Evolutionary conservation across 1,140 invertebrate genomes (phyloP), one percentile per base, ranked within the genome.

Genomic region (Pomacea maculata): DNA sequence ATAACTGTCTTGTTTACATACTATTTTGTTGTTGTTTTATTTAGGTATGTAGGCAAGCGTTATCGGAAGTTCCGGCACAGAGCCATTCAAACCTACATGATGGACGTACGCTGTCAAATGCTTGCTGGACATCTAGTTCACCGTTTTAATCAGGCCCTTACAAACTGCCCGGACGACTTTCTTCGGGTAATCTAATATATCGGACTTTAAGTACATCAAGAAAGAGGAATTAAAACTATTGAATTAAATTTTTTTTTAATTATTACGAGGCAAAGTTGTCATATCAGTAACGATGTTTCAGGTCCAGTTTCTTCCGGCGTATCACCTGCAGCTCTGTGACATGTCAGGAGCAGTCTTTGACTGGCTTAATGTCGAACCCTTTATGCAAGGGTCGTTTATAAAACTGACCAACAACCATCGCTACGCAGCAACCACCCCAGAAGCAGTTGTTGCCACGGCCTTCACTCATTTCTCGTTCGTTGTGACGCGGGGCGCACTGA

Each of bases 351-450:
- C 80, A 52, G 63, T 84, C 2, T 54, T 45, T 17, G 79, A 82
- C 75, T 82, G 79, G 81, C 21, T 84, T 9, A 84, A 84, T 72
- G 74, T 84, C 29, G 83, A 84, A 68, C 81, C 81, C 54, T 84
- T 78, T 71, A 21, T 82, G 21, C 75, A 84, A 6, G 83, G 83
- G 8, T 68, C 65, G 19, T 84, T 80, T 64, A 29, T 64, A 45
- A 84, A 84, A 70, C 68, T 84, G 68, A 82, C 81, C 63, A 84
- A 80, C 75, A 84, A 84, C 70, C 61, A 67, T 61, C 29, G 70
- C 57, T 83, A 80, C 71, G 54, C 64, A n/a, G 63, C 61, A 15
- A 74, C 78, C 61, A 29, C 29, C 10, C 55, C 68, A 29, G 75
- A 57, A 19, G n/a, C 65, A 15, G 70, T 78, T 0, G 57, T 81